Base-by-base conservation (phyloP, 2,113 vertebrate species). In the Anguilla rostrata region DNA sequence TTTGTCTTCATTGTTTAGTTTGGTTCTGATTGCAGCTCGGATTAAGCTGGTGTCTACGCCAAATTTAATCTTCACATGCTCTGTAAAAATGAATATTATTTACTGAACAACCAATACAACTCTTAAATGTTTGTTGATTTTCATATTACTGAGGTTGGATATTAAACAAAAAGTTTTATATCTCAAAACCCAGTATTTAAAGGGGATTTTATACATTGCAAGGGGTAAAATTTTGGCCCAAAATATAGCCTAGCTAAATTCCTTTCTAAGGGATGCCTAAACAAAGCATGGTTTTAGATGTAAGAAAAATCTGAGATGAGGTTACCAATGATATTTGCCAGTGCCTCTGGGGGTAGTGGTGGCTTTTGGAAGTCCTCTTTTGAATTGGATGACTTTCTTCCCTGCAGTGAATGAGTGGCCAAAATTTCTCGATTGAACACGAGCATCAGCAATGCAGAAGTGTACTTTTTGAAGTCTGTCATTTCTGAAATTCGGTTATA, bases 1-100 rank as follows among this genome's bases (percentile, higher is more conserved):
- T 90, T 95, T 95, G 88, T 95, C 94, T 78, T 94, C 94, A 46
- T 95, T 95, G 83, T 95, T 95, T 87, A 95, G 57, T 91, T 94
- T 94, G 53, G 93, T 95, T 39, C 94, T 90, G 86, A 95, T 94
- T 6, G 94, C 93, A 2, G 92, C 92, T 90, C 93, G 93, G 85
- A 95, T 93, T 85, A 92, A 92, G 88, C 92, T 92, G 83, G 84
- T 60, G 43, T 95, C 94, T 3, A 94, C 90, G 0, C 91, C 91
- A 6, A 95, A 95, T 86, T 93, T 94, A n/a, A 29, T 84, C 11
- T 85, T 80, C 56, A 94, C 91, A 0, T 94, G 94, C 86, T 92
- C 93, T 95, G 89, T 7, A 91, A 81, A 86, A 78, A 57, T 71
- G 34, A 87, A 53, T 53, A 53, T 53, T 7, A 71, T 15, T 60